Percentiles rank a stretch among this genome's conserved stretches.
Evolutionary conservation across 2,888 invertebrate species (phyloP).

Genomic region (Blomia tropicalis): DNA sequence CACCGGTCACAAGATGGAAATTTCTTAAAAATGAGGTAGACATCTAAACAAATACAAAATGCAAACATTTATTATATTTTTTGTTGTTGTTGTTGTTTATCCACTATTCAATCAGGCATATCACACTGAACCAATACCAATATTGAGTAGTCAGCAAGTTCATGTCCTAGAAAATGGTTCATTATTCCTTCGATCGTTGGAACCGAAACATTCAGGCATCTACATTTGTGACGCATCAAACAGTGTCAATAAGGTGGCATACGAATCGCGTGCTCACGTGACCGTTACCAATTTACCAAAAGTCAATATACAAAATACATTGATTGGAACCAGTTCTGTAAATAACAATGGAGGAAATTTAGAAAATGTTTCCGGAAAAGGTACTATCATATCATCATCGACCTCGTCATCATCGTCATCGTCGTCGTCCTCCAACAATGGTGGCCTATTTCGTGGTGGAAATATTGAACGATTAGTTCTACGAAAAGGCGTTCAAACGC

Average conservation of each 20-base stretch:
- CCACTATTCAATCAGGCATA: neutral
- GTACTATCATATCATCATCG: conserved; percentile 26
- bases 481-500: conserved; percentile 43
- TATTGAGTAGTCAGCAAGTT: conserved; percentile 26
- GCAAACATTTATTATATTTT: neutral
- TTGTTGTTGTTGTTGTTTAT: neutral
- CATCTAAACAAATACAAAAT: neutral
- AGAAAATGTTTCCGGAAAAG: conserved; percentile 29
- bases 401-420: conserved; percentile 33
- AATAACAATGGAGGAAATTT: neutral
- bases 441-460: conserved; percentile 36
- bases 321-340: neutral
- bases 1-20: conserved; percentile 36
- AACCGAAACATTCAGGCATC: conserved; percentile 34
- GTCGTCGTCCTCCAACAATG: conserved; percentile 36
- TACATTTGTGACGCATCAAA: conserved; percentile 37
- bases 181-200: conserved; percentile 32
- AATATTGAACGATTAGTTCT: conserved; percentile 32
- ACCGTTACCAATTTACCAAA: conserved; percentile 23
- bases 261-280: conserved; percentile 22
- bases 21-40: conserved; percentile 12
- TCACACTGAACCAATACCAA: conserved; percentile 17
- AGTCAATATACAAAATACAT: conserved; percentile 9
- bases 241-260: conserved; percentile 32
- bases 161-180: conserved; percentile 30